Conservation (phyloP, 2,888 invertebrate species). For the Ptychoptera albimana region DNA sequence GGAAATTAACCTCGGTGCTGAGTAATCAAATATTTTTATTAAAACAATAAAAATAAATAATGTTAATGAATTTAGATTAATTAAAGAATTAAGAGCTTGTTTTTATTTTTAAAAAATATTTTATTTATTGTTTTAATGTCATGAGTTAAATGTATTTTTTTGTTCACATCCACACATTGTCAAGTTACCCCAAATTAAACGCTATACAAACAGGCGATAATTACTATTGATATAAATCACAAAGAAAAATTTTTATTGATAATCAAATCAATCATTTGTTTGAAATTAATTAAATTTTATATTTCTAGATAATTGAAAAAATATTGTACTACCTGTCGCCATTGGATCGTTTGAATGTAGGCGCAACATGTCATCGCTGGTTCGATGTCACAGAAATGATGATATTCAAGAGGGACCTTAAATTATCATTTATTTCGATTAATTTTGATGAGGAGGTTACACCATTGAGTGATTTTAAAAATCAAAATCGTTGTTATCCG, state of each 20-base stretch:
- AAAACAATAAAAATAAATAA: no score
- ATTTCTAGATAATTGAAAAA: constrained; percentile 42
- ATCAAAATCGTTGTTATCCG: constrained; percentile 19
- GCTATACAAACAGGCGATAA: no score
- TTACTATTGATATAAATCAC: no score
- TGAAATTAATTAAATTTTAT: background rate
- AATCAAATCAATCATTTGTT: no score
- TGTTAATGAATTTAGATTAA: no score
- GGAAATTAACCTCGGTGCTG: no score
- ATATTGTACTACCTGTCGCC: constrained; percentile 45
- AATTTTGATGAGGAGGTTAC: constrained; percentile 21
- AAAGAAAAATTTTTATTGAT: no score
- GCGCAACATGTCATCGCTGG: constrained; percentile 49
- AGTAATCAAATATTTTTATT: no score
- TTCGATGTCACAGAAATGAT: constrained; percentile 47
- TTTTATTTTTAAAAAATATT: background rate
- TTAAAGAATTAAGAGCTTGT: background rate
- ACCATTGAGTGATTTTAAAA: constrained; percentile 20
- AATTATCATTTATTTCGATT: constrained; percentile 22
- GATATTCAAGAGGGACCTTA: constrained; percentile 26
- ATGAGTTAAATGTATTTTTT: no score
- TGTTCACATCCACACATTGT: no score
- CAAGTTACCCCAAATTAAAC: no score
- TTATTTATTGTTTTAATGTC: no score
- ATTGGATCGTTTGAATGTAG: constrained; percentile 47